These are phyloP conservation scores for Bubalus kerabau DNA, from an alignment of 2,113 vertebrate species.

Conservation along the genomic window DNA sequence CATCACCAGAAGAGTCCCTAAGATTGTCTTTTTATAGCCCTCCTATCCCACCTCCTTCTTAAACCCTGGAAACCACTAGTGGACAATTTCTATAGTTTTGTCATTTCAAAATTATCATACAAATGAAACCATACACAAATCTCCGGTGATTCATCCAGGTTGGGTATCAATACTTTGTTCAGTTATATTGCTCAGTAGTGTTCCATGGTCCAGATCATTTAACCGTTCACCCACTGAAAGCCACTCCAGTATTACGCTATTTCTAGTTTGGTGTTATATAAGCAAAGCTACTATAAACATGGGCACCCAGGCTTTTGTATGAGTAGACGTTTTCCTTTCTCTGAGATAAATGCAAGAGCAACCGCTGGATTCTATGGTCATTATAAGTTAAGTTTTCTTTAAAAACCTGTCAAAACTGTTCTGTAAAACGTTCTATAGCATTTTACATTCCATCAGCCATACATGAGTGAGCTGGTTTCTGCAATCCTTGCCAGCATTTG, in stretches of 20 bases:
- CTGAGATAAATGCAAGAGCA: not conserved
- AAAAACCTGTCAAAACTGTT: conserved; percentile 18
- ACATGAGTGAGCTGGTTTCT: not conserved
- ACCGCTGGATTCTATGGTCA: not conserved
- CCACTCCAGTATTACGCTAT: not conserved
- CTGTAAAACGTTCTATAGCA: not conserved
- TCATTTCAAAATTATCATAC: not conserved
- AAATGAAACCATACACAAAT: not conserved
- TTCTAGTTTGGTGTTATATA: not conserved
- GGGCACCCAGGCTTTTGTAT: not conserved
- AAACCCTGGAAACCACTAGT: not conserved
- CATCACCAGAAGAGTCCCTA: not conserved
- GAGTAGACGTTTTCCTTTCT: not conserved
- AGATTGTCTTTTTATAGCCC: not conserved
- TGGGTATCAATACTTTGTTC: not conserved
- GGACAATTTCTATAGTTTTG: not conserved
- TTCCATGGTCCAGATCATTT: not conserved
- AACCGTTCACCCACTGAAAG: not conserved
- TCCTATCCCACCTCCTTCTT: not conserved
- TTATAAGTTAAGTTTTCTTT: not conserved
- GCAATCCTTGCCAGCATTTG: not conserved
- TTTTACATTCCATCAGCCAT: not conserved
- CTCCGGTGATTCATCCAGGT: not conserved
- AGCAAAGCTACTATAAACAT: not conserved
- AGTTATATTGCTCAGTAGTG: not conserved